A percentile compares a stretch with the other conserved stretches of the same genome.
Evolutionary conservation across 2,888 invertebrate genomes (phyloP).

Genomic region (Blera fallax): DNA sequence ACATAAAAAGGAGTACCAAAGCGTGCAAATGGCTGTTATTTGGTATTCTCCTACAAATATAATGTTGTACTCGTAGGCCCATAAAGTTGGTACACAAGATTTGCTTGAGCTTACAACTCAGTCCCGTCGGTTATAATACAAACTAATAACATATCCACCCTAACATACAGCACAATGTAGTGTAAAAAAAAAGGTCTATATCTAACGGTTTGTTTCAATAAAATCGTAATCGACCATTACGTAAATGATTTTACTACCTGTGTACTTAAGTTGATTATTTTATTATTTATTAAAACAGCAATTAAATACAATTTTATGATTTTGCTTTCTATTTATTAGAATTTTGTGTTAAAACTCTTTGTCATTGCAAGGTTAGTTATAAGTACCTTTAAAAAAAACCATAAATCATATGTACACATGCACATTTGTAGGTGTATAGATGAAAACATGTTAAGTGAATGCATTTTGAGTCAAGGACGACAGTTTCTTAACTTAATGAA

Average conservation of each 20-base stretch:
- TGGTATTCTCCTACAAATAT: too few relatives aligned
- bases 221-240: background rate
- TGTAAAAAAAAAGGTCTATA: background rate
- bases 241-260: background rate
- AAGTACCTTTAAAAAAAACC: too few relatives aligned
- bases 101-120: background rate
- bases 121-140: background rate
- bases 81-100: background rate
- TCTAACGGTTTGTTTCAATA: background rate
- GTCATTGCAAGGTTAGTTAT: too few relatives aligned
- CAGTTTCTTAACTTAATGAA: too few relatives aligned
- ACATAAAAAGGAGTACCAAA: background rate
- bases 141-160: background rate
- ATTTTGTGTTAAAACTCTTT: too few relatives aligned
- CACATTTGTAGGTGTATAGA: too few relatives aligned
- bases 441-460: too few relatives aligned
- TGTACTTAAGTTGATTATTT: background rate
- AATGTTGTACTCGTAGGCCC: too few relatives aligned
- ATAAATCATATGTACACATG: too few relatives aligned
- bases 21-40: background rate
- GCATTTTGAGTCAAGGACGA: too few relatives aligned
- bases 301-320: background rate
- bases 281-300: background rate
- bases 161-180: background rate
- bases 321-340: too few relatives aligned